Base-by-base conservation (phyloP, 2,797 vertebrate genomes). In the Gymnothorax javanicus region DNA sequence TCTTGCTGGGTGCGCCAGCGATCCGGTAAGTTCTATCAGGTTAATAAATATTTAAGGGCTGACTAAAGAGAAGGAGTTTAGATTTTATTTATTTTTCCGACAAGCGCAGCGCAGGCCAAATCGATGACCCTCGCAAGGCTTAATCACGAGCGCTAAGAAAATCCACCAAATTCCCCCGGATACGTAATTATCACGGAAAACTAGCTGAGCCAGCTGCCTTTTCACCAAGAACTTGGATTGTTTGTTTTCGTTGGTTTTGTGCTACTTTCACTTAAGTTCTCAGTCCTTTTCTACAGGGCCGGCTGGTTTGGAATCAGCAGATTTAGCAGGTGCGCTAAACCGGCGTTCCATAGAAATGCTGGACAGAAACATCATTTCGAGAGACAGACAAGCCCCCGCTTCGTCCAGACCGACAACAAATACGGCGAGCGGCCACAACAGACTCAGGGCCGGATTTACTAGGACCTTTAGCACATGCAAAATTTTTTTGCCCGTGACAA, bases 101-200 rank as follows among this genome's bases (percentile, higher is more conserved):
- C 7, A 6, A 5, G 12, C 43, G 2, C 75, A 54, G 43, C 5
- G 20, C 15, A 23, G 1, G 7, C 43, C 7, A 54, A 54, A 79
- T 79, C 75, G 50, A 79, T 79, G 75, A 50, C 50, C 75, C 75
- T 79, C 9, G 50, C 75, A 54, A 54, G 75, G 75, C 75, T 79
- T 79, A 54, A 79, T 79, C 50, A 54, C 9, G 50, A 79, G 54
- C 50, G 27, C 50, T 79, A 8, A n/a, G n/a, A 23, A 9, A 54
- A n/a, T 54, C 20, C 43, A 79, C 43, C 17, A 23, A 20, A 23
- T 79, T 54, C 17, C 71, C 75, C 7, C 1, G 50, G 75, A 17
- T 54, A 8, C 50, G 17, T 33, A 13, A 54, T 79, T 17, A 54
- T 6, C 20, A 20, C 20, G 3, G 43, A 52, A 52, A n/a, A 5